Base-by-base conservation (phyloP, 2,888 invertebrate genomes). In the Itoplectis maculator region DNA sequence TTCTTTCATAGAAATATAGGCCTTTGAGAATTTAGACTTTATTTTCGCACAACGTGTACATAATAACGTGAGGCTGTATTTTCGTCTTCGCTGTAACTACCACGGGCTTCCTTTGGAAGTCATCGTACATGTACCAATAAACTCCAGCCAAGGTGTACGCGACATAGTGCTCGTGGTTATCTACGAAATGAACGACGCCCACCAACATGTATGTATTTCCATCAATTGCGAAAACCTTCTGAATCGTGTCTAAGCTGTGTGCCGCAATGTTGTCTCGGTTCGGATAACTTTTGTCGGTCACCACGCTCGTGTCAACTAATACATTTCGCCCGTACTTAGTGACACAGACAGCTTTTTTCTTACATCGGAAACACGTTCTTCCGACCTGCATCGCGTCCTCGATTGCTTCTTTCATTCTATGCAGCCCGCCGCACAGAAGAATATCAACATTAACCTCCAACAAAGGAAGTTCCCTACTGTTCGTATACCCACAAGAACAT, bases 261-360 rank as follows among this genome's bases (percentile, higher is more conserved):
- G n/a, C n/a, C n/a, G n/a, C n/a, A n/a, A n/a, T n/a, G n/a, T n/a
- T n/a, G n/a, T n/a, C n/a, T n/a, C n/a, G n/a, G n/a, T n/a, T n/a
- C n/a, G n/a, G n/a, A n/a, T n/a, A n/a, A n/a, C n/a, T n/a, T n/a
- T n/a, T n/a, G n/a, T n/a, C n/a, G n/a, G n/a, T n/a, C n/a, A n/a
- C n/a, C n/a, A 81, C 42, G 7, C 51, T 18, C 1, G 70, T 76
- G 49, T 70, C 77, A n/a, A 65, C 45, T 0, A 69, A 13, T n/a
- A 61, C 11, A 37, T 72, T 51, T 4, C 29, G 15, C 2, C 79
- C 72, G 40, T 73, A 73, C 0, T 65, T 49, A 6, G 20, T 42
- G 11, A n/a, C 5, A 20, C 13, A 13, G 1, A 49, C 29, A 5
- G 54, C 15, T 18, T 0, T 1, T 2, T 11, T n/a, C 11, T 59